Percentiles rank a stretch among this genome's conserved stretches.
phyloP scores from a whole-genome alignment of 92 coral and sea anemone genomes.

The Blastomussa wellsi region DNA sequence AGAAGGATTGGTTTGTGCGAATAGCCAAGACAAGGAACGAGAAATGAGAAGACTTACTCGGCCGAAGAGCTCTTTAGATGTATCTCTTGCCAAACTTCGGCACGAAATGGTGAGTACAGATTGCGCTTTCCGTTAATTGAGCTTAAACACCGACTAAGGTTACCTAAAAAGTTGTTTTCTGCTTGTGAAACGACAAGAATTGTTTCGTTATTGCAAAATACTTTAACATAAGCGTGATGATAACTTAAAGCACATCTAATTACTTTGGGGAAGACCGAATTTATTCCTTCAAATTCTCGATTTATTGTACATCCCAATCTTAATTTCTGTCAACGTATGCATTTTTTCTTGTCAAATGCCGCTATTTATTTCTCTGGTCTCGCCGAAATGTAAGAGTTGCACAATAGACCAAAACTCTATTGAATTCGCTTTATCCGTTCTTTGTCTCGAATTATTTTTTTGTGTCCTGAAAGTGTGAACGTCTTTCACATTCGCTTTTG shows the following conservation, averaged over 20 bases:
- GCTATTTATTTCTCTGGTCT: neutral
- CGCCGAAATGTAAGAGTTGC: neutral
- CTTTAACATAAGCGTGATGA: neutral
- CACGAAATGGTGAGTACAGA: conserved; percentile 62
- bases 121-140: neutral
- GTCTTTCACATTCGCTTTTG: conserved; percentile 6
- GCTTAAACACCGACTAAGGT: neutral
- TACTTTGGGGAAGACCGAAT: neutral
- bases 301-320: neutral
- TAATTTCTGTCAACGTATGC: neutral
- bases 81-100: conserved; percentile 62
- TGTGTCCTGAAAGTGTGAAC: conserved; percentile 7
- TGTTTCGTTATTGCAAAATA: neutral
- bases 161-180: neutral
- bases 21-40: neutral
- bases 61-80: conserved; percentile 41
- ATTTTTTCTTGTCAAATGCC: neutral
- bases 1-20: too few species aligned
- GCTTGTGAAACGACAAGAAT: neutral
- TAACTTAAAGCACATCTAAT: neutral
- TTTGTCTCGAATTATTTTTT: neutral
- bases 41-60: conserved; percentile 7
- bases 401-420: conserved; percentile 8
- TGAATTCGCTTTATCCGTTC: conserved; percentile 7
- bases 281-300: neutral